Evolutionary conservation across 2,797 vertebrate species (phyloP).

Genomic region (Platalea minor): DNA sequence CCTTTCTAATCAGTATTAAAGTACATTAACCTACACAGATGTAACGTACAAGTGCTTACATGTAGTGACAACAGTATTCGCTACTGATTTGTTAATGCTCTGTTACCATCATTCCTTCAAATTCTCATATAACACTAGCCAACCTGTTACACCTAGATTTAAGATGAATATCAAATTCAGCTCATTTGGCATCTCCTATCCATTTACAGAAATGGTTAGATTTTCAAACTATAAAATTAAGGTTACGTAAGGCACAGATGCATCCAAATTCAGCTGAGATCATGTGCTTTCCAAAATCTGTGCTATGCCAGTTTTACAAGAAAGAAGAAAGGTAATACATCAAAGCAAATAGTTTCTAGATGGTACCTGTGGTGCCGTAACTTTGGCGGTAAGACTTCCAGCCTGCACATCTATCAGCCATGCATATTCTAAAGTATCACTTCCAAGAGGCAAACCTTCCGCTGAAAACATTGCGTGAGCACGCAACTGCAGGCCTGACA

Average conservation of each 20-base stretch:
- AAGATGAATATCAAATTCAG: not conserved
- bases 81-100: not conserved
- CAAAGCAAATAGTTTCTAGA: not conserved
- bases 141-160: not conserved
- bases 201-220: not conserved
- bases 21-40: not conserved
- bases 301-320: rapidly evolving
- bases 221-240: not conserved
- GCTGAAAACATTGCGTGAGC: slow-evolving; percentile 98
- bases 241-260: not conserved
- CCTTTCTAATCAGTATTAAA: not conserved
- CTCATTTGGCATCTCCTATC: not conserved
- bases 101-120: not conserved
- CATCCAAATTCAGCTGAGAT: not conserved
- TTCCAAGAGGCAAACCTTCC: slow-evolving; percentile 88
- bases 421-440: slow-evolving; percentile 92
- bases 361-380: slow-evolving; percentile 92
- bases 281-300: rapidly evolving
- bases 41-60: not conserved
- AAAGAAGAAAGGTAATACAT: not conserved
- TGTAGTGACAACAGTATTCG: not conserved
- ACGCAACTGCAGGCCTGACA: slow-evolving; percentile 94
- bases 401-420: slow-evolving; percentile 97
- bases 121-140: not conserved
- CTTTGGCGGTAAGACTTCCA: slow-evolving; percentile 89